A percentile compares a stretch with the other conserved stretches of the same genome.
phyloP scores from a whole-genome alignment of 1,140 invertebrate species.

The Drosophila tsacasi region DNA sequence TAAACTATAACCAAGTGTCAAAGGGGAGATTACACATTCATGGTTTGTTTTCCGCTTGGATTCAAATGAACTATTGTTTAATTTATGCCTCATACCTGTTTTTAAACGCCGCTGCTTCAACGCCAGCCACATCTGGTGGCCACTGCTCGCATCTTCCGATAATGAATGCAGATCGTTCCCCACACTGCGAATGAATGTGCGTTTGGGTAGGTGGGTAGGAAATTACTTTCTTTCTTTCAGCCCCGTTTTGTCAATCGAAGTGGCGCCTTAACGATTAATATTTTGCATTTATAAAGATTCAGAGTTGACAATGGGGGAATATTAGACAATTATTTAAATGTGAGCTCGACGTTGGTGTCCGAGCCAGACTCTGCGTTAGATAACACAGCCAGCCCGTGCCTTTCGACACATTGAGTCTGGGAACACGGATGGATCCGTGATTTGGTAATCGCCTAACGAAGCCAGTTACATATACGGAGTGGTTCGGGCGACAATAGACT shows the following conservation, averaged over 20 bases:
- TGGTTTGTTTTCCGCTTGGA: background rate
- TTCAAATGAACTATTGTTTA: background rate
- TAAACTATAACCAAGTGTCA: conserved; percentile 1
- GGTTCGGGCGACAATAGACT: conserved; percentile 63
- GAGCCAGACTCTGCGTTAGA: conserved; percentile 50
- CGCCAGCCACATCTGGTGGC: conserved; percentile 13
- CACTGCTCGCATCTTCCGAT: conserved; percentile 40
- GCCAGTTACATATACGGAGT: conserved; percentile 43
- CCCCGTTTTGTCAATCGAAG: conserved; percentile 32
- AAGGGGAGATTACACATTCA: background rate
- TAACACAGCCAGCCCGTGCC: conserved; percentile 48
- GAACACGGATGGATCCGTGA: conserved; percentile 69
- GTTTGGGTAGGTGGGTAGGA: conserved; percentile 43
- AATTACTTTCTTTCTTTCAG: conserved; percentile 71
- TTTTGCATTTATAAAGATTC: conserved; percentile 71
- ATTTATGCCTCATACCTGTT: conserved; percentile 11
- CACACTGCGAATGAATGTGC: conserved; percentile 19
- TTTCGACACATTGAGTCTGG: conserved; percentile 50
- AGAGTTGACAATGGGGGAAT: conserved; percentile 59
- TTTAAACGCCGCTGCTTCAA: background rate
- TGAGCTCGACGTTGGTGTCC: conserved; percentile 48
- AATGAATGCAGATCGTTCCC: conserved; percentile 55
- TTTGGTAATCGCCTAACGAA: conserved; percentile 64
- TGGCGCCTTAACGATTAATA: conserved; percentile 65
- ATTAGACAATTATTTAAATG: conserved; percentile 70